Evolutionary conservation across 1,140 invertebrate genomes (phyloP).

Genomic region (Aphelinus atriplicis): DNA sequence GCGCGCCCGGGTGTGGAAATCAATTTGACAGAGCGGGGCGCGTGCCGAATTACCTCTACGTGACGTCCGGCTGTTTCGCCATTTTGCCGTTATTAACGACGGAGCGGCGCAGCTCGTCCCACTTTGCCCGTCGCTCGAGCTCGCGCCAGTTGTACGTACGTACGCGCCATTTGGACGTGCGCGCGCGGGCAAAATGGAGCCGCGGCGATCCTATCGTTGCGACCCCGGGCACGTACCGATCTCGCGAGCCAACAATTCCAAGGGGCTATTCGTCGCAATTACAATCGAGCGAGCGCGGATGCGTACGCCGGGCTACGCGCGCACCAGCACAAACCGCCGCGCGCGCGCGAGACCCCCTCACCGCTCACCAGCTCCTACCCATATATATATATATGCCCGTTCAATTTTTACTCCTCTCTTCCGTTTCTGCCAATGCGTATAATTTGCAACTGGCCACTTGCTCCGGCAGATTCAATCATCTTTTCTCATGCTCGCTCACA

Average conservation of each 20-base stretch:
- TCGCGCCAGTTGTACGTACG: background rate
- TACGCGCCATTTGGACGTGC: background rate
- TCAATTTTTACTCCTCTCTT: too few relatives aligned
- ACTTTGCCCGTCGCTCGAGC: conserved; percentile 39
- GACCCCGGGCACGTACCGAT: conserved; percentile 60
- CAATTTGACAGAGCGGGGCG: conserved; percentile 62
- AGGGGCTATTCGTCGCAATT: conserved; percentile 52
- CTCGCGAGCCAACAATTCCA: conserved; percentile 48
- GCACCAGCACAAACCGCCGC: too few relatives aligned
- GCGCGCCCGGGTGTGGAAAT: conserved; percentile 53
- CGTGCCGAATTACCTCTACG: conserved; percentile 68
- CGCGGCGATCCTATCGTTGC: conserved; percentile 47
- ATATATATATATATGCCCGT: too few relatives aligned
- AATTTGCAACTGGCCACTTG: too few relatives aligned
- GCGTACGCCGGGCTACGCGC: too few relatives aligned
- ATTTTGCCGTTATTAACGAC: conserved; percentile 66
- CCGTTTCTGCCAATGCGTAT: too few relatives aligned
- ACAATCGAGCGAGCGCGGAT: conserved; percentile 36
- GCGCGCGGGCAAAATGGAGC: background rate
- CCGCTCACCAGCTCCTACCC: too few relatives aligned
- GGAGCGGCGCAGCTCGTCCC: conserved; percentile 49
- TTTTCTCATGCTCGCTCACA: too few relatives aligned
- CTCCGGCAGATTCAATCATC: too few relatives aligned
- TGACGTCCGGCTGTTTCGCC: conserved; percentile 65
- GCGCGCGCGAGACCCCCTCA: too few relatives aligned